Percentiles rank a stretch among this genome's conserved stretches.
These are phyloP conservation scores for Byasa hedistus DNA, from an alignment of 2,888 invertebrate genomes.

Conservation along the genomic window DNA sequence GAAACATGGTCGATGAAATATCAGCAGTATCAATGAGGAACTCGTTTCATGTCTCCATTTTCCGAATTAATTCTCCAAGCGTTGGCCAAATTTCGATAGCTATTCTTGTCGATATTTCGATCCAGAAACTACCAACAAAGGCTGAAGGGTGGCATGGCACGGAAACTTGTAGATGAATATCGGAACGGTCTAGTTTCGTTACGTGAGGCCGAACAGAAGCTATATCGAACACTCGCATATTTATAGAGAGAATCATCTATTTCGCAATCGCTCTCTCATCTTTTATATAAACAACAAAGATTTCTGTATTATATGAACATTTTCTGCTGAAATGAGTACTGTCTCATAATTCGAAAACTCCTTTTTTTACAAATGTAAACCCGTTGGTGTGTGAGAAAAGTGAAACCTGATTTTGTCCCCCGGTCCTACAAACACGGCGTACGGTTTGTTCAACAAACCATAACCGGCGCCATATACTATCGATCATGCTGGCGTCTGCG, in stretches of 20 bases:
- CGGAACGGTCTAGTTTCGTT: slow-evolving; percentile 16
- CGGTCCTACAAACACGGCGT: slow-evolving; percentile 20
- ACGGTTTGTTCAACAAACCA: slow-evolving; percentile 56
- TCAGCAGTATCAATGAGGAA: no score
- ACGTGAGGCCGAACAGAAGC: not conserved
- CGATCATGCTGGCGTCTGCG: slow-evolving; percentile 9
- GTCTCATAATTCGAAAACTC: no score
- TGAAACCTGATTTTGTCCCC: slow-evolving; percentile 1
- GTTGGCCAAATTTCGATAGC: not conserved
- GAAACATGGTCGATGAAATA: no score
- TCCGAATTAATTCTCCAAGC: no score
- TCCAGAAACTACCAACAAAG: slow-evolving; percentile 15
- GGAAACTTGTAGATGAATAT: slow-evolving; percentile 23
- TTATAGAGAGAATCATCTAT: slow-evolving; percentile 9
- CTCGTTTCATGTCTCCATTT: no score
- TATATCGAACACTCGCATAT: slow-evolving; percentile 13
- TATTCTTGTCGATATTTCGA: not conserved
- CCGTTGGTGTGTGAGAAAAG: not conserved
- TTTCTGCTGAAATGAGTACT: no score
- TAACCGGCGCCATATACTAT: slow-evolving; percentile 48
- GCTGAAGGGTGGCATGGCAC: not conserved
- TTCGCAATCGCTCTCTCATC: not conserved
- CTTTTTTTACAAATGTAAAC: no score
- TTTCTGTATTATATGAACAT: not conserved
- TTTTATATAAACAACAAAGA: not conserved